Conservation (phyloP, 1,140 invertebrate genomes). For the Pristionchus pacificus region DNA sequence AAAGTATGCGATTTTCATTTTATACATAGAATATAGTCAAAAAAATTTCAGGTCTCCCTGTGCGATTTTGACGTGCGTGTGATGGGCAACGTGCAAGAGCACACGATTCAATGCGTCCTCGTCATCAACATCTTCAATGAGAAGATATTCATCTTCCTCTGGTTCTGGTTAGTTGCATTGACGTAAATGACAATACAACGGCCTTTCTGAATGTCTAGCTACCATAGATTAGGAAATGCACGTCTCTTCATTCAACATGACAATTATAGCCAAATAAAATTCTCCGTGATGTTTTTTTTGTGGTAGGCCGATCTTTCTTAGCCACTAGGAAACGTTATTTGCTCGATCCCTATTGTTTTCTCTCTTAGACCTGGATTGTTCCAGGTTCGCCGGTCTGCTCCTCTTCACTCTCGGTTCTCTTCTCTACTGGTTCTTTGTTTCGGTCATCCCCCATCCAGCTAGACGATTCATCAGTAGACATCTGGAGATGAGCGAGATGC, state of each 20-base stretch:
- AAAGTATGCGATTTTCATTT: no score
- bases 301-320: no score
- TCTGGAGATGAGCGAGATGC: constrained; percentile 50
- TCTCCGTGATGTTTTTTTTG: constrained; percentile 17
- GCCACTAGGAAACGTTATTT: no score
- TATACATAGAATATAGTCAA: no score
- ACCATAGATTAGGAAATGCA: no score
- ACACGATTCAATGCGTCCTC: constrained; percentile 63
- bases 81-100: constrained; percentile 57
- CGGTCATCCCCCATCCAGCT: constrained; percentile 41
- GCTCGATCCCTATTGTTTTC: no score
- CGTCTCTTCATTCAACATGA: not conserved
- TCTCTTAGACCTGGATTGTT: no score
- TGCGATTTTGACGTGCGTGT: constrained; percentile 61
- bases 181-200: not conserved
- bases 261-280: not conserved
- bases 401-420: constrained; percentile 57
- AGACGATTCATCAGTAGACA: constrained; percentile 45
- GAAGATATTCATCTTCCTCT: constrained; percentile 63
- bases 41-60: no score
- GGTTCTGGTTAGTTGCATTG: constrained; percentile 58
- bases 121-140: constrained; percentile 64
- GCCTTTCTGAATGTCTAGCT: no score
- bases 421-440: constrained; percentile 46
- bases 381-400: constrained; percentile 61